Conservation (phyloP, 1,140 invertebrate genomes). For the Sinella curviseta region DNA sequence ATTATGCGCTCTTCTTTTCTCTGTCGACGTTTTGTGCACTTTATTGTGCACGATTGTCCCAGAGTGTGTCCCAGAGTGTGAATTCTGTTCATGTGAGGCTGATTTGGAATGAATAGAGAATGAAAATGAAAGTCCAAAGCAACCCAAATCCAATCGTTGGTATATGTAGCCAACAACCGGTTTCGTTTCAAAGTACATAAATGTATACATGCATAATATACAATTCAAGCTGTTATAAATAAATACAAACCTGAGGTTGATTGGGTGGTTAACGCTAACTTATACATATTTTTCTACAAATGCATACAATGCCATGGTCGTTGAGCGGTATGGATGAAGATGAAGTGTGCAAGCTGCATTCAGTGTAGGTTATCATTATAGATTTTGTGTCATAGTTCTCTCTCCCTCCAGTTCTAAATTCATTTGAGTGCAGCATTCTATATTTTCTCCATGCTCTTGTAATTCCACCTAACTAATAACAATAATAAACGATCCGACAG, state of each 20-base stretch:
- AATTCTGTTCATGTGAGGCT: not conserved
- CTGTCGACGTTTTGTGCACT: not conserved
- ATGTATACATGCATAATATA: too few relatives aligned
- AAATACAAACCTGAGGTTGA: not conserved
- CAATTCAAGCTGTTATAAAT: too few relatives aligned
- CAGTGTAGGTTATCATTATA: too few relatives aligned
- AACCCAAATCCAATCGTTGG: not conserved
- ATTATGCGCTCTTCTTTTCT: not conserved
- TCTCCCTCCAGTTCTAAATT: too few relatives aligned
- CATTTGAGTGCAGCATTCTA: not conserved
- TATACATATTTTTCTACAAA: not conserved
- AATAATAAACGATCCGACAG: not conserved
- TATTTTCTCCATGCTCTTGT: not conserved
- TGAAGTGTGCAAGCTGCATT: slow-evolving; percentile 10
- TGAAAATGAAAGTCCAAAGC: too few relatives aligned
- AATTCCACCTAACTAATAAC: not conserved
- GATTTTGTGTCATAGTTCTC: too few relatives aligned
- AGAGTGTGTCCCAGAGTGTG: too few relatives aligned
- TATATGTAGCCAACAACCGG: not conserved
- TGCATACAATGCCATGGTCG: too few relatives aligned
- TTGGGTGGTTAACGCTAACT: not conserved
- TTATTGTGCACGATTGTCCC: not conserved
- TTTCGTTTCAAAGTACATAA: too few relatives aligned
- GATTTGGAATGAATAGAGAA: not conserved
- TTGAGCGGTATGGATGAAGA: too few relatives aligned